A percentile compares a stretch with the other conserved stretches of the same genome.
Evolutionary conservation across 1,140 invertebrate species (phyloP).

Genomic region (Euglossa dilemma): DNA sequence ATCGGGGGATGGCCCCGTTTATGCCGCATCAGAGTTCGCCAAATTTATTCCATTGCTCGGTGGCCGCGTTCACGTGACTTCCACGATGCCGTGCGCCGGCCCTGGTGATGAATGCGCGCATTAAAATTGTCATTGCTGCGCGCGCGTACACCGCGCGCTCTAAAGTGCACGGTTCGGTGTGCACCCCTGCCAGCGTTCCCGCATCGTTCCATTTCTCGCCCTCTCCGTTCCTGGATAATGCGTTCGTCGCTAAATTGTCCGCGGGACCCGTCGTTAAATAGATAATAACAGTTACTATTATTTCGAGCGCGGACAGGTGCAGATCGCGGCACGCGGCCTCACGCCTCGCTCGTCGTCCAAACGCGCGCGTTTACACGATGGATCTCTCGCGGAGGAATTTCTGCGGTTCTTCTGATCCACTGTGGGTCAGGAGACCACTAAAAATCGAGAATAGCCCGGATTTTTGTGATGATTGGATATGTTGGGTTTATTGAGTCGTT

Average conservation of each 20-base stretch:
- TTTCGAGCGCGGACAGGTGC: slow-evolving; percentile 7
- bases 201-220: background rate
- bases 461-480: no score
- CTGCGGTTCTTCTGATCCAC: background rate
- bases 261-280: slow-evolving; percentile 44
- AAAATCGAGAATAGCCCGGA: no score
- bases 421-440: no score
- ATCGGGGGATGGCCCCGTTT: slow-evolving; percentile 68
- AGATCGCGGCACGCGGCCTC: background rate
- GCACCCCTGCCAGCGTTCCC: background rate
- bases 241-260: slow-evolving; percentile 47
- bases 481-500: no score
- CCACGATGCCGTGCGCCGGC: slow-evolving; percentile 57
- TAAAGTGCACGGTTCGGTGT: slow-evolving; percentile 38
- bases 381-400: background rate
- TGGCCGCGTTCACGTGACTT: slow-evolving; percentile 56
- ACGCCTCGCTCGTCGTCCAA: background rate
- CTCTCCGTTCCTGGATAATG: slow-evolving; percentile 37
- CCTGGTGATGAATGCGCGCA: slow-evolving; percentile 71
- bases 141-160: background rate
- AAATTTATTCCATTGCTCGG: slow-evolving; percentile 73
- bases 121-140: slow-evolving; percentile 67
- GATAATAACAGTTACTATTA: slow-evolving; percentile 52
- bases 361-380: background rate
- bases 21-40: slow-evolving; percentile 75